Conservation (phyloP, 2,113 vertebrate species). For the Triplophysa tibetana region DNA sequence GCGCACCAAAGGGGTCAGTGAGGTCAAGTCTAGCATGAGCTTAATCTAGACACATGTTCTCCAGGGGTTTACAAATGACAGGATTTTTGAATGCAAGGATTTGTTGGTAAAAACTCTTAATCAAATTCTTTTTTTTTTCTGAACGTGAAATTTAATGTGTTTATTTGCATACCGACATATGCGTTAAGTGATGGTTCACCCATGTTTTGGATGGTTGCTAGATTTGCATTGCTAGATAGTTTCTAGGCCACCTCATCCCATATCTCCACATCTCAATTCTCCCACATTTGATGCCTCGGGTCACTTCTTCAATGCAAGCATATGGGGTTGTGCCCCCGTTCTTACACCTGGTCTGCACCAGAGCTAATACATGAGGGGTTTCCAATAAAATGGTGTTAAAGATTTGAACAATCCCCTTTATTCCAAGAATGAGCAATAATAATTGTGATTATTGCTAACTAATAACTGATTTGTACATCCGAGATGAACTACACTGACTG, state of each 20-base stretch:
- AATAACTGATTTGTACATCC: background rate
- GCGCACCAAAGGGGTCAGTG: constrained; percentile 35
- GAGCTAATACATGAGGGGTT: too few species aligned
- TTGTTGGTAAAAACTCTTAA: background rate
- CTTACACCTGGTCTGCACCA: too few species aligned
- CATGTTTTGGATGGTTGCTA: too few species aligned
- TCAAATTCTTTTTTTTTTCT: background rate
- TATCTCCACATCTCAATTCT: too few species aligned
- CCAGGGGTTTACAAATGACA: background rate
- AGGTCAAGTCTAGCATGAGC: constrained; percentile 44
- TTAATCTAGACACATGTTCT: constrained; percentile 29
- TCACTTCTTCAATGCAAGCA: too few species aligned
- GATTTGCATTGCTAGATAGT: too few species aligned
- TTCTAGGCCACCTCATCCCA: too few species aligned
- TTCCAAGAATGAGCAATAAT: background rate
- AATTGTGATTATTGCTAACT: background rate
- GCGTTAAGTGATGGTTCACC: too few species aligned
- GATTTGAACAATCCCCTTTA: background rate
- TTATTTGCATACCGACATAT: background rate
- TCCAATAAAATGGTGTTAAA: background rate
- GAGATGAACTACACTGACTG: background rate
- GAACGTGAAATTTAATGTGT: background rate
- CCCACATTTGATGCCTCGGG: too few species aligned
- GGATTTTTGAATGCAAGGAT: background rate
- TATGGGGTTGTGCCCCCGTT: too few species aligned